Percentiles rank a stretch among this genome's conserved stretches.
Evolutionary conservation across 2,113 vertebrate genomes (phyloP).

Genomic region (Cyphomyrus plagiostoma): DNA sequence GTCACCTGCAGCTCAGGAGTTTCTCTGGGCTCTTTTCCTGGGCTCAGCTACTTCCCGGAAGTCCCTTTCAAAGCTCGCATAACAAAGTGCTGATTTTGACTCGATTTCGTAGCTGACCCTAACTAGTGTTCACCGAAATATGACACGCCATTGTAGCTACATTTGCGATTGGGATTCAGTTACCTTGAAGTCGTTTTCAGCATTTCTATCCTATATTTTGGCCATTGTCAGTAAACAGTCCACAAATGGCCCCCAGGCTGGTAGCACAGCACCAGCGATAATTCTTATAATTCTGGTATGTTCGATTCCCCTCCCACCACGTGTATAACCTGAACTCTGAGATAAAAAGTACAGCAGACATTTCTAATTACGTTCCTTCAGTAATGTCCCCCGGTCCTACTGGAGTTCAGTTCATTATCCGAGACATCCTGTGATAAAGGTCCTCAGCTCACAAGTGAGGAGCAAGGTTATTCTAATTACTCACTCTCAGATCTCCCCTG

Average conservation of each 20-base stretch:
- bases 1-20: too few relatives aligned
- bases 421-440: slow-evolving; percentile 16
- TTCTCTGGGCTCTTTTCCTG: background rate
- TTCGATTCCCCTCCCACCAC: background rate
- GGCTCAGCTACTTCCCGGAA: background rate
- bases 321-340: background rate
- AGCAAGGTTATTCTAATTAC: slow-evolving; percentile 23
- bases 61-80: background rate
- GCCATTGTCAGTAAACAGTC: background rate
- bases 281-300: background rate
- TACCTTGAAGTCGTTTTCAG: background rate
- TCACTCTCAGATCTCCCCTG: background rate
- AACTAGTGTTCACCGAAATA: background rate
- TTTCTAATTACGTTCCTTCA: background rate
- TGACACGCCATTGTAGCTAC: background rate
- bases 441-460: slow-evolving; percentile 11
- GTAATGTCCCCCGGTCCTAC: background rate
- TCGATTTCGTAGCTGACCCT: background rate
- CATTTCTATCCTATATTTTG: background rate
- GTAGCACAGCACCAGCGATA: background rate
- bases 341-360: background rate
- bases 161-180: background rate
- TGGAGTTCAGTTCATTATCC: slow-evolving; percentile 19
- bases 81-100: background rate
- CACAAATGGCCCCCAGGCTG: background rate